Evolutionary conservation across 2,113 vertebrate genomes (phyloP).

Genomic region (Craseonycteris thonglongyai): DNA sequence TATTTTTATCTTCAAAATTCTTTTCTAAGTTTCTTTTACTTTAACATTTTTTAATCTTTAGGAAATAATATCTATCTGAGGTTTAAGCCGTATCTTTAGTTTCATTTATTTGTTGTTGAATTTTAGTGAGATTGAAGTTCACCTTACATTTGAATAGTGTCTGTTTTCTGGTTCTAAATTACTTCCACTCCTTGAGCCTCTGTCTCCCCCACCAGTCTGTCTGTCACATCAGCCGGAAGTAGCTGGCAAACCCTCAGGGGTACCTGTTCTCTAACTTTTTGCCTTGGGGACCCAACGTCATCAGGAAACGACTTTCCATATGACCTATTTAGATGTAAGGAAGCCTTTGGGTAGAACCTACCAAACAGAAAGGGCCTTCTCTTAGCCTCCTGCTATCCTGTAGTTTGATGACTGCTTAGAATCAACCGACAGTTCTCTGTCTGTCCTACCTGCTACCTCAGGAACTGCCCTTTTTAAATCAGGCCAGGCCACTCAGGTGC

Average conservation of each 20-base stretch:
- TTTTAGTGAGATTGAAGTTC: background rate
- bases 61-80: background rate
- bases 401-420: slow-evolving; percentile 17
- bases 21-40: background rate
- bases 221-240: background rate
- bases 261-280: background rate
- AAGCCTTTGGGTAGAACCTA: background rate
- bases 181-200: background rate
- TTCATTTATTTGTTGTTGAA: background rate
- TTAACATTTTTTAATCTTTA: background rate
- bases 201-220: background rate
- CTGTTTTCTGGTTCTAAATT: background rate
- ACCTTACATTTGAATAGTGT: background rate
- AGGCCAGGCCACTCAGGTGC: background rate
- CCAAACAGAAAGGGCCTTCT: background rate
- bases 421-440: background rate
- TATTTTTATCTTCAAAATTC: background rate
- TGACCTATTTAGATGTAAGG: slow-evolving; percentile 21
- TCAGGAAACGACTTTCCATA: slow-evolving; percentile 1
- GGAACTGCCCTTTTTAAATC: background rate
- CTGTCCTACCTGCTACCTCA: background rate
- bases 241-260: background rate
- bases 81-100: background rate
- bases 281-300: background rate
- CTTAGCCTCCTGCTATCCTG: slow-evolving; percentile 39